Percentiles rank a stretch among this genome's conserved stretches.
phyloP scores from a whole-genome alignment of 2,797 vertebrate genomes.

The Schizopygopsis malacanthus region DNA sequence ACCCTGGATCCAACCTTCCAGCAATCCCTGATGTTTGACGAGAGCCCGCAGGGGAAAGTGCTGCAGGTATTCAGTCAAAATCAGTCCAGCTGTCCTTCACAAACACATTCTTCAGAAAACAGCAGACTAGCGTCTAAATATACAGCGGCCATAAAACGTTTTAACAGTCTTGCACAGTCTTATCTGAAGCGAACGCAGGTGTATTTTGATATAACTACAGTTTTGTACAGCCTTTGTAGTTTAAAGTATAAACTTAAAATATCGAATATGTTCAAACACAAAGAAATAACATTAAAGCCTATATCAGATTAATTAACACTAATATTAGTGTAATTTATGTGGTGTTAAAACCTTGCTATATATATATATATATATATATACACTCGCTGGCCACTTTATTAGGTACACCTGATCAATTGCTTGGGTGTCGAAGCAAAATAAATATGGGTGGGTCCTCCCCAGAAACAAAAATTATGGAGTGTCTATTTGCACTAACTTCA shows the following conservation, averaged over 20 bases:
- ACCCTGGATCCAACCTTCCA: constrained; percentile 93
- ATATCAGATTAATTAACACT: no score
- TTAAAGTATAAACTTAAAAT: neutral
- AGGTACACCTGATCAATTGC: no score
- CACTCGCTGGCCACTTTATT: no score
- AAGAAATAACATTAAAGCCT: neutral
- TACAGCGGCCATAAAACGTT: neutral
- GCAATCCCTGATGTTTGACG: constrained; percentile 95
- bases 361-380: no score
- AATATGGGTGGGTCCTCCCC: no score
- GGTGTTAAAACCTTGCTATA: no score
- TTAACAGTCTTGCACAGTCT: neutral
- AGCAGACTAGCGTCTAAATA: neutral
- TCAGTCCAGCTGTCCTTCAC: neutral
- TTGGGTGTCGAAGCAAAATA: no score
- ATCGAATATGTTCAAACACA: neutral
- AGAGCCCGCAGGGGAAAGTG: constrained; percentile 94
- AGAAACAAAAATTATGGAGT: no score
- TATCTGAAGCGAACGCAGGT: neutral
- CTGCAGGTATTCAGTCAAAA: constrained; percentile 82
- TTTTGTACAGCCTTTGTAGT: neutral
- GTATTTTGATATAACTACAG: neutral
- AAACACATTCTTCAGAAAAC: neutral
- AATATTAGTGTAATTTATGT: no score
- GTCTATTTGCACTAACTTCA: no score